A percentile compares a stretch with the other conserved stretches of the same genome.
Evolutionary conservation across 2,113 vertebrate genomes (phyloP).

Genomic region (Rousettus leschenaultii): DNA sequence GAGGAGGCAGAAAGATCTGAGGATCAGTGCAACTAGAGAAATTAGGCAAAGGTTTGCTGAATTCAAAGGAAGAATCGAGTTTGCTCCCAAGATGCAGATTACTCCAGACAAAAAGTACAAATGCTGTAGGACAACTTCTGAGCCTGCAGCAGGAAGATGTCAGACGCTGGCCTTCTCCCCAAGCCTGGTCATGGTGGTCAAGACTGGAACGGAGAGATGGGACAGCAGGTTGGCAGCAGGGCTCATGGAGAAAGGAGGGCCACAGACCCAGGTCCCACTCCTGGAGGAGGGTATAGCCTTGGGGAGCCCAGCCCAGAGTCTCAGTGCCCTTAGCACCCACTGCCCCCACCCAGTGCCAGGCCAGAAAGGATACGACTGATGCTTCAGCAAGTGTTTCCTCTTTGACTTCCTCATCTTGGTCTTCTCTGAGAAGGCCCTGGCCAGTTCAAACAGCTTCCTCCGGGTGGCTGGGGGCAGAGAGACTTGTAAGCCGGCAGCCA

Average conservation of each 20-base stretch:
- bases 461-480: conserved; percentile 88
- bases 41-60: not conserved
- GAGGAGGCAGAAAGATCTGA: not conserved
- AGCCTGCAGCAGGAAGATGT: not conserved
- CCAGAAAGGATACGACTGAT: conserved; percentile 93
- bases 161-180: not conserved
- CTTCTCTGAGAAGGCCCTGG: conserved; percentile 96
- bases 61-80: not conserved
- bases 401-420: conserved; percentile 96
- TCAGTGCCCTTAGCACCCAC: not conserved
- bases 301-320: not conserved
- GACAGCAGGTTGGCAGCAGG: not conserved
- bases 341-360: not conserved
- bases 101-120: not conserved
- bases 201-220: not conserved
- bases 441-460: conserved; percentile 97
- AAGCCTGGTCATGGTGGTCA: not conserved
- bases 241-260: not conserved
- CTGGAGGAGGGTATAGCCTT: not conserved
- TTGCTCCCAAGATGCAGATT: not conserved
- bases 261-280: accelerated
- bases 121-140: not conserved
- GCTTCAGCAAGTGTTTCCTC: conserved; percentile 91
- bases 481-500: not conserved
- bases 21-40: not conserved